Conservation (phyloP, 1,140 invertebrate genomes). For the Pectinophora gossypiella region DNA sequence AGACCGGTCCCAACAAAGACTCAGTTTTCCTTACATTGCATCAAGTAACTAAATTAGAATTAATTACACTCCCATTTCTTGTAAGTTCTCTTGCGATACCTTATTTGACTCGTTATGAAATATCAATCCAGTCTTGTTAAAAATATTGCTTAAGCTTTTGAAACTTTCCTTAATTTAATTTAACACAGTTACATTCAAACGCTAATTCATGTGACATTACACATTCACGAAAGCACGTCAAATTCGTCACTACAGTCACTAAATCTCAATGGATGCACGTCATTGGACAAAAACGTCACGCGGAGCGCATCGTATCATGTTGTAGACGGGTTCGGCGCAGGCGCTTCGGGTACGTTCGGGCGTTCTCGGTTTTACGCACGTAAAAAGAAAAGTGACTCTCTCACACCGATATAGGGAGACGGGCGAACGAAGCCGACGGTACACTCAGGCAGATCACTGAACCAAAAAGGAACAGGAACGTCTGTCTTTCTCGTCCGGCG, state of each 20-base stretch:
- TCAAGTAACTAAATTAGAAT: background rate
- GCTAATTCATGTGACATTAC: no score
- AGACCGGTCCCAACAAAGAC: conserved; percentile 48
- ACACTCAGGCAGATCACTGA: conserved; percentile 56
- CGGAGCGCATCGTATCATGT: conserved; percentile 22
- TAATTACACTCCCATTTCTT: background rate
- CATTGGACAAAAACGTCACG: conserved; percentile 45
- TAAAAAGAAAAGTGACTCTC: conserved; percentile 27
- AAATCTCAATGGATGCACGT: conserved; percentile 39
- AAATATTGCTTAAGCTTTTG: no score
- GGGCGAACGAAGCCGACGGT: conserved; percentile 16
- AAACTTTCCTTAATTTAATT: no score
- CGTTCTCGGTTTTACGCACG: conserved; percentile 23
- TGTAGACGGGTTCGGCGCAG: conserved; percentile 28
- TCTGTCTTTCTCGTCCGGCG: conserved; percentile 56
- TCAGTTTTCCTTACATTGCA: conserved; percentile 22
- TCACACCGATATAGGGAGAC: conserved; percentile 32
- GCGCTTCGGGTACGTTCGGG: conserved; percentile 39
- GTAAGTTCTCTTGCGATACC: background rate
- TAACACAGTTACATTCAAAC: no score
- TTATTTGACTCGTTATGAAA: background rate
- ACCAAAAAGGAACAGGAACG: conserved; percentile 67
- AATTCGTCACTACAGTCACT: background rate
- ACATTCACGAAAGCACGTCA: background rate
- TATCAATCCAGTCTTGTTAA: no score